Conservation (phyloP, 2,888 invertebrate species). For the Osmoderma eremita region DNA sequence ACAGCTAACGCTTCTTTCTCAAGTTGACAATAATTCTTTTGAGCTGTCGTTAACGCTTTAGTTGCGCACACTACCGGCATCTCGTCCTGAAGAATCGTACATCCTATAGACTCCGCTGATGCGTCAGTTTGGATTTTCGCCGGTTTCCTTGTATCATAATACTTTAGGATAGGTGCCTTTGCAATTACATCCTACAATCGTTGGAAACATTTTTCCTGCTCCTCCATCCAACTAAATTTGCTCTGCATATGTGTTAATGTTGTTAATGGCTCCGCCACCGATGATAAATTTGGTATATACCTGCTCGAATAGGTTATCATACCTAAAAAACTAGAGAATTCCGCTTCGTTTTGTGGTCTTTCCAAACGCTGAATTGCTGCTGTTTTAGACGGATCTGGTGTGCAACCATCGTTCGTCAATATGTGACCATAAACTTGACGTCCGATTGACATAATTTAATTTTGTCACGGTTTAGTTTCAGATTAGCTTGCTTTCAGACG, state of each 20-base stretch:
- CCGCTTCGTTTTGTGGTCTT: constrained; percentile 47
- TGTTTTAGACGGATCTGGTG: constrained; percentile 51
- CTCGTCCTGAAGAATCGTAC: constrained; percentile 47
- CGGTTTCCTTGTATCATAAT: constrained; percentile 30
- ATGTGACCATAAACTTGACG: constrained; percentile 48
- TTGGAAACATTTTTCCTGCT: constrained; percentile 8
- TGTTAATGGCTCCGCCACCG: constrained; percentile 7
- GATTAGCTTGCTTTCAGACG: constrained; percentile 37
- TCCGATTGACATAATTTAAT: constrained; percentile 38
- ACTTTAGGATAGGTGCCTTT: constrained; percentile 22
- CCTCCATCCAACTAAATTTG: constrained; percentile 32
- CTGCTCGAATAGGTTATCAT: constrained; percentile 42
- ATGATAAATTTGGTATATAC: constrained; percentile 39
- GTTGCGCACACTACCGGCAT: constrained; percentile 49
- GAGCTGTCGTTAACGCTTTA: constrained; percentile 37
- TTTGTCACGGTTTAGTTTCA: constrained; percentile 49
- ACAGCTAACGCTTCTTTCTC: constrained; percentile 45
- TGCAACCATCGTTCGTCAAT: constrained; percentile 49
- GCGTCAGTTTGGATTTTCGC: constrained; percentile 34
- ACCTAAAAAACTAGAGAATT: constrained; percentile 52
- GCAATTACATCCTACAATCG: not conserved
- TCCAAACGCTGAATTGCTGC: constrained; percentile 49
- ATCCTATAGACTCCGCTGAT: constrained; percentile 45
- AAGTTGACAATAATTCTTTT: constrained; percentile 38
- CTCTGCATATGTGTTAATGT: constrained; percentile 20